These are phyloP conservation scores for Drosophila affinis DNA, from an alignment of 2,888 invertebrate genomes.

Conservation along the genomic window DNA sequence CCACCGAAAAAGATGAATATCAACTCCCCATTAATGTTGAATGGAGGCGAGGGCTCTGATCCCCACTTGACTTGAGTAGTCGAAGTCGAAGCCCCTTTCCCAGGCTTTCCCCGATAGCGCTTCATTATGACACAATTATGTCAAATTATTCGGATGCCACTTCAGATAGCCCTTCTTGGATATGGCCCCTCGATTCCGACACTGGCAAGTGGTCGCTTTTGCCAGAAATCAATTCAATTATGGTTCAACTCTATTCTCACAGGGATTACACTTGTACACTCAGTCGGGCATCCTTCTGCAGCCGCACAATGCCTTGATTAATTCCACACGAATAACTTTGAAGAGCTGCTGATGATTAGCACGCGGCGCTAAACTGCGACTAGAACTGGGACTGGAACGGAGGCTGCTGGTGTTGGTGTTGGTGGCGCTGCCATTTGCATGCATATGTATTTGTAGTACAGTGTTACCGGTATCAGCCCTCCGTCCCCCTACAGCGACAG, in stretches of 20 bases:
- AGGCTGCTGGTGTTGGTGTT: constrained; percentile 20
- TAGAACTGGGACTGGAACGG: neutral
- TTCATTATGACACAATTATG: constrained; percentile 77
- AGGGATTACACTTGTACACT: constrained; percentile 52
- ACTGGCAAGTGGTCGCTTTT: constrained; percentile 70
- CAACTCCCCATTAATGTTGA: constrained; percentile 13
- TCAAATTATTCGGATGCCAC: constrained; percentile 68
- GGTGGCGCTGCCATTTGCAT: constrained; percentile 5
- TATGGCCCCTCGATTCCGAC: constrained; percentile 19
- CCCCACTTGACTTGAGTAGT: constrained; percentile 67
- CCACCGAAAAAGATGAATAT: constrained; percentile 14
- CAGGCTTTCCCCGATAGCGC: constrained; percentile 46
- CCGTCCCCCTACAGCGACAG: constrained; percentile 34
- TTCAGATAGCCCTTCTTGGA: constrained; percentile 27
- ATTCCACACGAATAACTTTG: constrained; percentile 78
- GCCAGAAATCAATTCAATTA: constrained; percentile 68
- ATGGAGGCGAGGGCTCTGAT: constrained; percentile 39
- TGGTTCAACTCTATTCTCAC: constrained; percentile 53
- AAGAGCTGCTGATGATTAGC: constrained; percentile 82
- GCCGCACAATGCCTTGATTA: constrained; percentile 70
- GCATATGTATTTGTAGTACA: constrained; percentile 30
- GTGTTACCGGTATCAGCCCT: constrained; percentile 10
- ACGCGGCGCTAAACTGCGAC: constrained; percentile 33
- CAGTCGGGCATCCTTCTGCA: constrained; percentile 6
- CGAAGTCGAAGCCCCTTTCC: constrained; percentile 39